Base-by-base conservation (phyloP, 2,888 invertebrate genomes). In the Selenia dentaria region DNA sequence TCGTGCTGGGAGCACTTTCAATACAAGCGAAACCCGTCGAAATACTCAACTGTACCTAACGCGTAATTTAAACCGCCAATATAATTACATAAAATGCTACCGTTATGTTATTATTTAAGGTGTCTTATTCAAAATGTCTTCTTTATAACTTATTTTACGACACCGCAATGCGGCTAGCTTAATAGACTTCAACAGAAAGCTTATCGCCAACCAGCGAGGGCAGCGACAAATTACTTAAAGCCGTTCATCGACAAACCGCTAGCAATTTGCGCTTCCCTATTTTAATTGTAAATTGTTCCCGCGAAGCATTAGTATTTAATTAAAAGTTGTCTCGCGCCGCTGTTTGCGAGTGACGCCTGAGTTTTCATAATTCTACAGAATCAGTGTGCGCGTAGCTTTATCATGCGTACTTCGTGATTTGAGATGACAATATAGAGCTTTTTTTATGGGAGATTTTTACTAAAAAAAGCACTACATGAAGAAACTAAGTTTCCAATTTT, bases 271-370 rank as follows among this genome's bases (percentile, higher is more conserved):
- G 32, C 77, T 51, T 60, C 77, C 60, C 74, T 83, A 75, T 35
- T 62, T 58, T 59, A 70, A 78, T 76, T 79, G 78, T 81, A 79
- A 82, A 83, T 79, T 81, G 56, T 74, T 67, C 74, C 75, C 71
- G 74, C 72, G 73, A 75, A 82, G 75, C 76, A 83, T 84, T 84
- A 84, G 79, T 84, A 73, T 84, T 86, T 86, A 85, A 86, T 85
- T 85, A 85, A 86, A 86, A 86, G 79, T 85, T 84, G 78, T 75
- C 72, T 76, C 70, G 61, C 71, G 66, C 51, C 72, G 67, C 54
- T 66, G 67, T 68, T 66, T 71, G 80, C 64, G 80, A 76, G 63
- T 69, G 70, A 64, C 70, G 70, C 59, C 52, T 48, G 72, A 59
- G 64, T 70, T 72, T 71, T 70, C 69, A 73, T 68, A 74, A 75